Conservation (phyloP, 2,797 vertebrate species). For the Pitangus sulphuratus region DNA sequence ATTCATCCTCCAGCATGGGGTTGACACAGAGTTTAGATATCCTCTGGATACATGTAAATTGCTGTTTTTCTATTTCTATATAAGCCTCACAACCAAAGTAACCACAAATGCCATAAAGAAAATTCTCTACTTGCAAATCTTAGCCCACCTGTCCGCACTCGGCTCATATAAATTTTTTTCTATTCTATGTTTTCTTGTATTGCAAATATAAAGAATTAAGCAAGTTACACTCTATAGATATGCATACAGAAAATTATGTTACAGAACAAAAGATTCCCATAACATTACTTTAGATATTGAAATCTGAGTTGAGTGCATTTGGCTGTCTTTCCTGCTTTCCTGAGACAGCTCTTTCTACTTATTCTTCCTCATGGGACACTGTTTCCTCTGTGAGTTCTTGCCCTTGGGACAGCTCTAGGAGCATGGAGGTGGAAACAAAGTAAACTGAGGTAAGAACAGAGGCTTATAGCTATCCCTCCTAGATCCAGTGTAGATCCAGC, state of each 20-base stretch:
- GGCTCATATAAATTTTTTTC: not conserved
- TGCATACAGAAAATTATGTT: not conserved
- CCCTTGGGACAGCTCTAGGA: not conserved
- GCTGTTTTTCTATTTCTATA: not conserved
- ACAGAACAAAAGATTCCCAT: not conserved
- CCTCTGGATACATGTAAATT: not conserved
- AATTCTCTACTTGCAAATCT: not conserved
- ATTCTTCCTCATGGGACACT: not conserved
- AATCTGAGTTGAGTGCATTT: not conserved
- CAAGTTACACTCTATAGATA: not conserved
- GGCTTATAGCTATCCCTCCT: no score
- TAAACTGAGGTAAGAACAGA: no score
- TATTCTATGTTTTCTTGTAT: not conserved
- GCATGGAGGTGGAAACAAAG: no score
- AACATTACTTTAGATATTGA: not conserved
- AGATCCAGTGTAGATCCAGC: no score
- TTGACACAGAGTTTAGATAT: not conserved
- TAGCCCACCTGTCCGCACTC: rapidly evolving
- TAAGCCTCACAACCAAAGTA: not conserved
- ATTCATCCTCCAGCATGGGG: not conserved
- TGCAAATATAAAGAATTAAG: not conserved
- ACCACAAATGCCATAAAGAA: not conserved
- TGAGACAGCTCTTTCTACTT: not conserved
- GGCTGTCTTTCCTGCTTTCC: not conserved
- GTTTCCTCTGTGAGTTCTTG: not conserved